Percentiles rank a stretch among this genome's conserved stretches.
Evolutionary conservation across 2,113 vertebrate genomes (phyloP).

Genomic region (Cheilinus undulatus): DNA sequence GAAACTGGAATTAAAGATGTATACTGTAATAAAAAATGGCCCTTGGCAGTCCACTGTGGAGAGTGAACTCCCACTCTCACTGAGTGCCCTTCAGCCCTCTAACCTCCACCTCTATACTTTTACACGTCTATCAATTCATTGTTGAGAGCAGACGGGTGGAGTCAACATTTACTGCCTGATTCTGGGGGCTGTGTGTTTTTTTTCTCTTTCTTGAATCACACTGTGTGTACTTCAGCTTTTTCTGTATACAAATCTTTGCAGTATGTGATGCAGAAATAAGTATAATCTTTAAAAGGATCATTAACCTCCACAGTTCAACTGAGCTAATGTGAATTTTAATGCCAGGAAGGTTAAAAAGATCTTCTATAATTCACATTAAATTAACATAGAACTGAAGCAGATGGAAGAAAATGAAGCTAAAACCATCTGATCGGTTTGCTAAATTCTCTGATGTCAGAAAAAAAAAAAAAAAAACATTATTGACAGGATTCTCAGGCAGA

Average conservation of each 20-base stretch:
- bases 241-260: neutral
- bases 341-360: neutral
- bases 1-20: neutral
- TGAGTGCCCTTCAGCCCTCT: conserved; percentile 1
- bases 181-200: too few relatives aligned
- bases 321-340: neutral
- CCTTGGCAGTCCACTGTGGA: neutral
- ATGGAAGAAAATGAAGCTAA: conserved; percentile 33
- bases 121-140: conserved; percentile 11
- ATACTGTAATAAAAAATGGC: neutral
- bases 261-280: neutral
- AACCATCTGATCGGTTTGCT: conserved; percentile 30
- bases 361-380: neutral
- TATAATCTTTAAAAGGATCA: neutral
- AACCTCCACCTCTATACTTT: neutral
- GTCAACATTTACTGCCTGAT: neutral
- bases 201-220: conserved; percentile 4
- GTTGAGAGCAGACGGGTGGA: neutral
- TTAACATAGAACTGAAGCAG: conserved; percentile 24
- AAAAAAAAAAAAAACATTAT: conserved; percentile 12
- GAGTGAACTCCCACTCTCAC: neutral
- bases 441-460: neutral
- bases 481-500: conserved; percentile 26
- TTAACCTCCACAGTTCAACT: neutral
- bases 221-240: neutral